Base-by-base conservation (phyloP, 1,140 invertebrate genomes). In the Eumeta japonica region DNA sequence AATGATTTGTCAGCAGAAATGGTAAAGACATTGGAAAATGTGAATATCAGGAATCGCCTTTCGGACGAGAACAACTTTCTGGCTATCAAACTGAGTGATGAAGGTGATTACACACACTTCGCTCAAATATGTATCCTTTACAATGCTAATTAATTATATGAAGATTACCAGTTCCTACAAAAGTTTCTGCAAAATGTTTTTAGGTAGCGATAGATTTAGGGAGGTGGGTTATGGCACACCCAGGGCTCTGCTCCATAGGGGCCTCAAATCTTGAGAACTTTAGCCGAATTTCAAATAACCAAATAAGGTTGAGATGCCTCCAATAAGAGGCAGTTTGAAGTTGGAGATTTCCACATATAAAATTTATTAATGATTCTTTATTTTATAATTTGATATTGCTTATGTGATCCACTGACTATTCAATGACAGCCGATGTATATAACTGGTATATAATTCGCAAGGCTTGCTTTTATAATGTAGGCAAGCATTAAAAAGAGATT, bases 91-190 rank as follows among this genome's bases (percentile, higher is more conserved):
- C 64, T 91, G 51, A 83, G 82, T 43, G 80, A 82, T 7, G 81
- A 81, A 39, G 78, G 86, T 28, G 77, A 84, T 29, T 89, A 90
- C 59, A 82, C 78, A 52, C 89, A 90, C 52, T 93, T 94, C 70
- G 81, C 81, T 37, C 81, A 88, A 63, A 88, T 93, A 49, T 93
- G 90, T 94, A 87, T 83, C 81, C 82, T 85, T 80, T 79, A 41
- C 15, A 15, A 33, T 14, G 12, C 36, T 32, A 2, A 30, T 31
- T 24, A 35, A n/a, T n/a, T n/a, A n/a, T n/a, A n/a, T n/a, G n/a
- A n/a, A n/a, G n/a, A n/a, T 20, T 14, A 29, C 28, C 10, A 18
- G 2, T 39, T 9, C 28, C 31, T 12, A 35, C 29, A 16, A 28
- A 28, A 45, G 27, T 24, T 52, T 41, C 28, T 43, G 20, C 14